Percentiles rank a stretch among this genome's conserved stretches.
Evolutionary conservation across 2,888 invertebrate species (phyloP).

Genomic region (Cheilosia impressa): DNA sequence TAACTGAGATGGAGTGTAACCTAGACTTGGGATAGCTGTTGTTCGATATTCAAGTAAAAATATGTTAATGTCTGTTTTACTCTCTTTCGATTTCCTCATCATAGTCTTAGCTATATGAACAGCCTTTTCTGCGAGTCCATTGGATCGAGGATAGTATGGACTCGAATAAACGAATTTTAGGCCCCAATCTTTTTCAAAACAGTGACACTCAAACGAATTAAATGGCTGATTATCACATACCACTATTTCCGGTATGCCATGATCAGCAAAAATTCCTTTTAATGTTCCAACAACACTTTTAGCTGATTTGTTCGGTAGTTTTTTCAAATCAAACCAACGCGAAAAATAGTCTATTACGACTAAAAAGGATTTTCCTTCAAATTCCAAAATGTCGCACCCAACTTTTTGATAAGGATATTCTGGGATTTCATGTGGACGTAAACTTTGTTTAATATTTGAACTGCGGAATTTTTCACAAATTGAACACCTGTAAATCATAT

Average conservation of each 20-base stretch:
- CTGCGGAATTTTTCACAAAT: slow-evolving; percentile 27
- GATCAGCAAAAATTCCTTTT: too few relatives aligned
- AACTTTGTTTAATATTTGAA: slow-evolving; percentile 13
- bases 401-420: slow-evolving; percentile 42
- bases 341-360: slow-evolving; percentile 10
- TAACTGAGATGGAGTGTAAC: slow-evolving; percentile 24
- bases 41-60: slow-evolving; percentile 28
- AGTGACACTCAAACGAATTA: too few relatives aligned
- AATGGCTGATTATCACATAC: too few relatives aligned
- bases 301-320: too few relatives aligned
- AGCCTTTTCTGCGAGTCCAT: slow-evolving; percentile 5
- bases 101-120: slow-evolving; percentile 17
- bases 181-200: slow-evolving; percentile 5
- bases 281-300: too few relatives aligned
- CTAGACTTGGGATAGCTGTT: slow-evolving; percentile 11
- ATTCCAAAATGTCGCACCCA: slow-evolving; percentile 45
- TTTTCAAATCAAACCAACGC: too few relatives aligned
- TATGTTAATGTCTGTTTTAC: slow-evolving; percentile 9
- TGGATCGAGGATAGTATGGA: slow-evolving; percentile 6
- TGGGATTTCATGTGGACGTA: slow-evolving; percentile 26
- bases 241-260: too few relatives aligned
- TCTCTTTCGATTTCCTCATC: slow-evolving; percentile 20
- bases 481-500: slow-evolving; percentile 4
- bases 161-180: slow-evolving; percentile 16
- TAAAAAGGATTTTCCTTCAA: slow-evolving; percentile 16